Percentiles rank a stretch among this genome's conserved stretches.
Conservation (phyloP, 2,797 vertebrate genomes). For the Lacerta agilis region DNA sequence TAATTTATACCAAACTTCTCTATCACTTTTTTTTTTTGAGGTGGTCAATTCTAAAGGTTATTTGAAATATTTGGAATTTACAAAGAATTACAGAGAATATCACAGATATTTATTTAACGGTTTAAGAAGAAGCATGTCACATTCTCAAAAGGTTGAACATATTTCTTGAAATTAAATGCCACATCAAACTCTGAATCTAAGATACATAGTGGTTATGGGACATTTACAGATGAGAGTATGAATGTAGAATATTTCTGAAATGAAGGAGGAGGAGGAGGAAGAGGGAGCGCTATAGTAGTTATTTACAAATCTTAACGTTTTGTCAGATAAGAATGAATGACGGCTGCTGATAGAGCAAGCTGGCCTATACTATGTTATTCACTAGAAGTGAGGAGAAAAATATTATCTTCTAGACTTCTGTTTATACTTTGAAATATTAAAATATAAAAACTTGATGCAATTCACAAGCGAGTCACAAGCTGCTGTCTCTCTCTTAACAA, state of each 20-base stretch:
- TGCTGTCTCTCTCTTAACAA: background rate
- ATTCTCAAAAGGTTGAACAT: background rate
- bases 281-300: background rate
- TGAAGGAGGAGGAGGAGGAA: too few species aligned
- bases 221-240: background rate
- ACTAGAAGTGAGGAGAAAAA: background rate
- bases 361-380: background rate
- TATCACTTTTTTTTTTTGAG: too few species aligned
- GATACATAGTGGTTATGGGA: background rate
- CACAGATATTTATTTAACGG: background rate
- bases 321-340: background rate
- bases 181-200: background rate
- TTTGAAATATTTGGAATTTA: background rate
- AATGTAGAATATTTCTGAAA: background rate
- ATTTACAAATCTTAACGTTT: background rate
- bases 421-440: slow-evolving; percentile 10
- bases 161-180: background rate
- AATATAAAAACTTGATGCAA: background rate
- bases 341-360: background rate
- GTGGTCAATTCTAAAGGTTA: background rate
- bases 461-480: background rate
- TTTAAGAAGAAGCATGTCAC: background rate
- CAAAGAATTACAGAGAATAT: background rate
- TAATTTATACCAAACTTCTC: too few species aligned
- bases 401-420: background rate